Conservation (phyloP, 2,113 vertebrate species). For the Aythya baeri region DNA sequence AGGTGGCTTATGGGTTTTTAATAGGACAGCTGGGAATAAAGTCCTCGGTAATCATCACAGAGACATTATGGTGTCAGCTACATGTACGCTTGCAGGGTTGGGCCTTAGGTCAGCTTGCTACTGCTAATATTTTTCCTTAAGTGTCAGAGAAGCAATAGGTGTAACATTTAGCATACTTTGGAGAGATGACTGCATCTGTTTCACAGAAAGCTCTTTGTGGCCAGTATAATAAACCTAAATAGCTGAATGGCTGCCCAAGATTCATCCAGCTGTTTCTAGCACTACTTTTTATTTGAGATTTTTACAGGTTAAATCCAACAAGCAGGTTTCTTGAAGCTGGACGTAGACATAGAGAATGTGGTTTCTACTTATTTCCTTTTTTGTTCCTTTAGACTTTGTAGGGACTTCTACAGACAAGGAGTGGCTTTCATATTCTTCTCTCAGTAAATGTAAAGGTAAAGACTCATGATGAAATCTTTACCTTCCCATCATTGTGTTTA, state of each 20-base stretch:
- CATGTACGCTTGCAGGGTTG: neutral
- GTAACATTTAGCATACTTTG: neutral
- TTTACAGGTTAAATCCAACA: neutral
- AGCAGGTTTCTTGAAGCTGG: neutral
- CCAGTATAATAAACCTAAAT: neutral
- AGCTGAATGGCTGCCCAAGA: neutral
- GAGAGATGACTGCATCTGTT: neutral
- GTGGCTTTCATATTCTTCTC: neutral
- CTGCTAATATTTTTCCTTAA: neutral
- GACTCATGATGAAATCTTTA: neutral
- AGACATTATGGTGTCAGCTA: constrained; percentile 1
- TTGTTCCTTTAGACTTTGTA: neutral
- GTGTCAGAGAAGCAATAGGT: neutral
- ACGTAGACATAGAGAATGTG: neutral
- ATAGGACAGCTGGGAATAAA: constrained; percentile 61
- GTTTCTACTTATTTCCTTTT: neutral
- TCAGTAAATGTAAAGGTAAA: constrained; percentile 11
- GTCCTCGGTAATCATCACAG: neutral
- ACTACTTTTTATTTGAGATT: neutral
- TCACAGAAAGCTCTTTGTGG: neutral
- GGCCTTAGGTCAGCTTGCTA: constrained; percentile 33
- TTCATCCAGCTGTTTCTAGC: neutral
- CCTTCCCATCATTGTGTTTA: neutral
- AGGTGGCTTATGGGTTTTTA: constrained; percentile 62
- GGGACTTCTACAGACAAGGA: neutral